These are phyloP conservation scores for Diadema setosum DNA, from an alignment of 35 echinoderm and acorn worm genomes.

Conservation along the genomic window DNA sequence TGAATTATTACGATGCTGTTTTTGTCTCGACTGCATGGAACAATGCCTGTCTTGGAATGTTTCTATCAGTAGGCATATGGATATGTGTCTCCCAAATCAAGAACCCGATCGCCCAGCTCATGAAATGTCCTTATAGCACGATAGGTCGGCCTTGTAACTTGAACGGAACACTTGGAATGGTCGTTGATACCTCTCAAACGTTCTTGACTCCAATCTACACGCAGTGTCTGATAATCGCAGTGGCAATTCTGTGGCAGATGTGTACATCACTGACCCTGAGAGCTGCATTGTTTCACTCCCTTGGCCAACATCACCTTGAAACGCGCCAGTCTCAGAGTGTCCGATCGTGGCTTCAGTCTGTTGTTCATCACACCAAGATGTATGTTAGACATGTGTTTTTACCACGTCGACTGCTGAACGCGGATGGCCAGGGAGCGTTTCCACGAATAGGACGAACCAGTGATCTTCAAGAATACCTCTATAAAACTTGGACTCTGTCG, in stretches of 20 bases:
- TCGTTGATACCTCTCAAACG: background rate
- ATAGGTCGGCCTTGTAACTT: background rate
- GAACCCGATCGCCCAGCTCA: background rate
- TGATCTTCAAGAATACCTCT: background rate
- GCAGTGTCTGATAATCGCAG: background rate
- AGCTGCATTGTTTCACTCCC: background rate
- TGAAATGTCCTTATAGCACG: background rate
- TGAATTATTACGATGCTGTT: background rate
- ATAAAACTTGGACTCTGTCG: background rate
- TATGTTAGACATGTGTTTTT: background rate
- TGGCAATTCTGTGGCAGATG: background rate
- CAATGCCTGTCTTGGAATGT: background rate
- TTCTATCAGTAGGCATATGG: background rate
- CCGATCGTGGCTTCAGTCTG: too few species aligned
- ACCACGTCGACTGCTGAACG: background rate
- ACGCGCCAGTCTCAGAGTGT: too few species aligned
- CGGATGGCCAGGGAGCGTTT: too few species aligned
- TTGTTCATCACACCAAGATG: background rate
- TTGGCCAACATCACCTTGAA: too few species aligned
- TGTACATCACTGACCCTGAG: background rate
- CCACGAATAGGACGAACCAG: background rate
- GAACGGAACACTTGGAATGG: background rate
- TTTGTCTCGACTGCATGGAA: background rate
- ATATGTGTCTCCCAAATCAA: background rate
- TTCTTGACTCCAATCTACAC: background rate